Evolutionary conservation across 2,113 vertebrate species (phyloP), one percentile per base, ranked within the genome.

Genomic region (Pao palembangensis): DNA sequence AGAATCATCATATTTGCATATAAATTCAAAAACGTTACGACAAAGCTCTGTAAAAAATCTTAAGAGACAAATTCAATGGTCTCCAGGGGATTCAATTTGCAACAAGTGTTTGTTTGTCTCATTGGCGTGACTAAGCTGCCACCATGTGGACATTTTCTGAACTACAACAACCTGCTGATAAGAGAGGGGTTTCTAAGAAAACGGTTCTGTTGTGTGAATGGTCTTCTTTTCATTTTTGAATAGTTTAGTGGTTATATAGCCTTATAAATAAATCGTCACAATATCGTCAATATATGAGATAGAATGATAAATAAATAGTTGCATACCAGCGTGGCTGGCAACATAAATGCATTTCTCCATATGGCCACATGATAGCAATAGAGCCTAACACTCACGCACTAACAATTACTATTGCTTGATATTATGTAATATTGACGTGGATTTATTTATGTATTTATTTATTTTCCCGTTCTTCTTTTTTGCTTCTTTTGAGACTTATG

Each of bases 81-180:
- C 34, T 12, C 34, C 2, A 12, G 34, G 11, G 34, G 34, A 38
- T 12, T 38, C 10, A 5, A 4, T 28, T 28, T 6, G 73, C 82
- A 84, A 76, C 83, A 83, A 56, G 75, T 80, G 67, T 18, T 23
- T 43, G 54, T 41, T n/a, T 18, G 4, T 18, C 19, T 52, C 34
- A 69, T 79, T 54, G 43, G 58, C 76, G 83, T 79, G 47, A 73
- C 77, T 75, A 41, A 13, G 61, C 59, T 80, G 87, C 82, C 90
- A 85, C 64, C 87, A 57, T 76, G 84, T 79, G 90, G 87, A 28
- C 15, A 43, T 4, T 5, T 0, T 1, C 0, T 65, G 46, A 65
- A 82, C 53, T 71, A 69, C 78, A 73, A 23, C 50, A 61, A 67
- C 41, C 58, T 46, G 42, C 65, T 55, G 60, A 13, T 6, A 0